Evolutionary conservation across 2,888 invertebrate species (phyloP).

Genomic region (Apeira syringaria): DNA sequence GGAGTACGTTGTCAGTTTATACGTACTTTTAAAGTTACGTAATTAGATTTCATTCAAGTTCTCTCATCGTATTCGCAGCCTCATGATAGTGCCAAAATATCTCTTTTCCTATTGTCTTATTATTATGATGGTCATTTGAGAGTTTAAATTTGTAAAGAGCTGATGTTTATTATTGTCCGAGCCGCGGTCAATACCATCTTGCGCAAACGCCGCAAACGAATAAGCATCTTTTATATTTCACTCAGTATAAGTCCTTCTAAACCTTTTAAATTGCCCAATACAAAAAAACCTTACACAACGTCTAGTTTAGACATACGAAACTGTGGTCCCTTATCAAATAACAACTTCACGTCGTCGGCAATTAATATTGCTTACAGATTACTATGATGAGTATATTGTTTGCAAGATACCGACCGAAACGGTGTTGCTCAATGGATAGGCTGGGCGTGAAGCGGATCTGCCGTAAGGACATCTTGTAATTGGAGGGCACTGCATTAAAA

Average conservation of each 20-base stretch:
- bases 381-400: slow-evolving; percentile 74
- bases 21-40: no score
- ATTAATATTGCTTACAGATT: slow-evolving; percentile 65
- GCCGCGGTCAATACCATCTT: slow-evolving; percentile 2
- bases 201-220: slow-evolving; percentile 15
- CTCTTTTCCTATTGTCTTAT: no score
- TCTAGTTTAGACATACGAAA: slow-evolving; percentile 27
- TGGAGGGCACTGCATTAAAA: slow-evolving; percentile 7
- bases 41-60: no score
- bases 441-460: slow-evolving; percentile 39
- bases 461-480: slow-evolving; percentile 50
- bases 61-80: no score
- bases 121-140: no score
- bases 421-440: slow-evolving; percentile 59
- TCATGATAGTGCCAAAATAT: no score
- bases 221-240: slow-evolving; percentile 13
- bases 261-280: slow-evolving; percentile 29
- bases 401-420: slow-evolving; percentile 67
- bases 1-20: no score
- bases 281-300: slow-evolving; percentile 28
- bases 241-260: slow-evolving; percentile 17
- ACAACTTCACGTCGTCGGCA: slow-evolving; percentile 47
- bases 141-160: no score
- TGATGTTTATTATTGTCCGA: no score
- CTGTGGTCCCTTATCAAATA: slow-evolving; percentile 43